Percentiles rank a stretch among this genome's conserved stretches.
Evolutionary conservation across 2,888 invertebrate species (phyloP).

Genomic region (Folsomia manolachei): DNA sequence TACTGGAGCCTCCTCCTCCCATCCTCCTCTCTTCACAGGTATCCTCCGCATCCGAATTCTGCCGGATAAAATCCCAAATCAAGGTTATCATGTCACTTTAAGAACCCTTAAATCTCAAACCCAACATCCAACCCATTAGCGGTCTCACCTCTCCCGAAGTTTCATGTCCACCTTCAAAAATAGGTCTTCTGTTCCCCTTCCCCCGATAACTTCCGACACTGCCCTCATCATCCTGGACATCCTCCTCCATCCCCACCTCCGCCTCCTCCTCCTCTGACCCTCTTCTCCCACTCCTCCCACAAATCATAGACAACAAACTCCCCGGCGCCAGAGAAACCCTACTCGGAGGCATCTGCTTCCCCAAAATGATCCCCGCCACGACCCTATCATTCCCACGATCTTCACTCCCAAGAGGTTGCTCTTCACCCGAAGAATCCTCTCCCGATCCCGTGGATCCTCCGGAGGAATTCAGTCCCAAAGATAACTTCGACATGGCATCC

Average conservation of each 20-base stretch:
- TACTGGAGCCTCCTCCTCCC: conserved; percentile 26
- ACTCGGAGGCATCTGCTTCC: too few species aligned
- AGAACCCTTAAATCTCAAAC: too few species aligned
- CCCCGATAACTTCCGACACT: too few species aligned
- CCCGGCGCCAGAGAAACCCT: too few species aligned
- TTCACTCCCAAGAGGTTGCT: conserved; percentile 25
- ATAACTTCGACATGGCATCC: conserved; percentile 33
- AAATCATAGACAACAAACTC: conserved; percentile 34
- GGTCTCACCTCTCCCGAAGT: background rate
- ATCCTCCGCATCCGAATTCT: conserved; percentile 50
- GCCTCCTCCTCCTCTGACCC: background rate
- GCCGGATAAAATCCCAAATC: background rate
- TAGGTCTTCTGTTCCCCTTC: too few species aligned
- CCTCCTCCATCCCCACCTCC: conserved; percentile 29
- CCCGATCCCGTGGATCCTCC: conserved; percentile 32
- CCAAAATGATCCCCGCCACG: too few species aligned
- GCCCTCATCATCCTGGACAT: conserved; percentile 37
- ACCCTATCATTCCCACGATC: conserved; percentile 28
- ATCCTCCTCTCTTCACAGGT: too few species aligned
- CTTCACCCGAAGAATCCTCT: conserved; percentile 45
- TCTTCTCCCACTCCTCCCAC: conserved; percentile 8
- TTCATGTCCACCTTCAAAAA: too few species aligned
- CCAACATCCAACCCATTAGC: too few species aligned
- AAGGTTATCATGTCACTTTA: too few species aligned
- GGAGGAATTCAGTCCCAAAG: conserved; percentile 28